These are phyloP conservation scores for Henricia sp. DNA, from an alignment of 53 echinoderm and acorn worm genomes.

Conservation along the genomic window DNA sequence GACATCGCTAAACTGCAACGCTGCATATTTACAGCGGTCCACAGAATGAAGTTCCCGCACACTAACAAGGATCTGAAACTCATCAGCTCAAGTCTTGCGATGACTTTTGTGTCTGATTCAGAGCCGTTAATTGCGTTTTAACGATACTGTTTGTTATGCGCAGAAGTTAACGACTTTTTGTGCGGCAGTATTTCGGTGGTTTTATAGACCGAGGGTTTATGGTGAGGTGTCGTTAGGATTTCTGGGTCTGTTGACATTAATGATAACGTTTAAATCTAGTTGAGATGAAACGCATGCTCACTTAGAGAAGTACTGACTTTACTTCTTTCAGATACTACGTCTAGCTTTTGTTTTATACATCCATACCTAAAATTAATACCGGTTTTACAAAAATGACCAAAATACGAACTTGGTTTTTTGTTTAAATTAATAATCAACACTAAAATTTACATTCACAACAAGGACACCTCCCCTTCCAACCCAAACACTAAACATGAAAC, in stretches of 20 bases:
- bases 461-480: too few relatives aligned
- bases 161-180: slow-evolving; percentile 1
- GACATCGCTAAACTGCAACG: too few relatives aligned
- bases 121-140: slow-evolving; percentile 18
- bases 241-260: slow-evolving; percentile 22
- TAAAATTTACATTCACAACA: too few relatives aligned
- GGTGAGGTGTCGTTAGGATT: background rate
- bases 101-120: slow-evolving; percentile 24
- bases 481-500: too few relatives aligned
- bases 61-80: background rate
- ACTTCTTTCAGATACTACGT: too few relatives aligned
- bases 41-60: background rate
- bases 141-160: slow-evolving; percentile 58
- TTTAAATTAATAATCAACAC: too few relatives aligned
- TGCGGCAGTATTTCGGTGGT: background rate
- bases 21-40: slow-evolving; percentile 39
- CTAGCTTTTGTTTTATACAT: too few relatives aligned
- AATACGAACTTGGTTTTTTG: too few relatives aligned
- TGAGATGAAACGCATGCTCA: slow-evolving; percentile 19
- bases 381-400: too few relatives aligned
- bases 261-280: slow-evolving; percentile 4
- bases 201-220: slow-evolving; percentile 15
- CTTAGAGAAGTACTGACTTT: too few relatives aligned
- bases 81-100: background rate
- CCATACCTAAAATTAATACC: too few relatives aligned